Base-by-base conservation (phyloP, 1,140 invertebrate species). In the Campoletis sonorensis region DNA sequence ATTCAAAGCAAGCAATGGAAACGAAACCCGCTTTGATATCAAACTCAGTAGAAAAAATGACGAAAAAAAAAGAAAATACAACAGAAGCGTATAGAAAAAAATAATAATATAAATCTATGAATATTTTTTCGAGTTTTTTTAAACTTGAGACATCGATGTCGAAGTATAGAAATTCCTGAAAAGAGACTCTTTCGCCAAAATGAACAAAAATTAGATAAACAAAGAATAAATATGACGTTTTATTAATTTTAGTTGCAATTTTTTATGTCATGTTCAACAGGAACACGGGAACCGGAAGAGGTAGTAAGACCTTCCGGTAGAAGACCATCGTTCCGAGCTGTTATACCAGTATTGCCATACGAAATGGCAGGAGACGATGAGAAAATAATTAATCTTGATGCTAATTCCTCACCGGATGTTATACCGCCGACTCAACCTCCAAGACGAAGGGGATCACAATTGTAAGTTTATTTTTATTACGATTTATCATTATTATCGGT, bases 401-500 rank as follows among this genome's bases (percentile, higher is more conserved):
- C 84, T 85, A 91, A 84, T 88, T 90, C 77, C 72, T 88, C 76
- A 87, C 91, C 94, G 5, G 93, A 93, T 84, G 86, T 88, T 15
- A 88, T 83, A 84, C 88, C 86, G 87, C 89, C 89, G 83, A 91
- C 86, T 30, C 91, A 88, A 30, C 91, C 94, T 49, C 90, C 94
- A 4, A 93, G 95, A 72, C 94, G 96, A 88, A 93, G 95, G 67
- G 95, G 95, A 33, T 96, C 96, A 33, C 95, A 96, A 77, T 54
- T 77, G 73, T 77, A 54, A 77, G 73, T 77, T 8, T 13, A 75
- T 40, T 49, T 16, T 70, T 33, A n/a, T 33, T 70, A 16, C n/a
- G 30, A 33, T 1, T 70, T 23, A 58, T 58, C 5, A n/a, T 58
- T n/a, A 58, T 21, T 18, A 21, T 45, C 40, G 40, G 5, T 45